Conservation (phyloP, 2,888 invertebrate genomes). For the Homarus gammarus region DNA sequence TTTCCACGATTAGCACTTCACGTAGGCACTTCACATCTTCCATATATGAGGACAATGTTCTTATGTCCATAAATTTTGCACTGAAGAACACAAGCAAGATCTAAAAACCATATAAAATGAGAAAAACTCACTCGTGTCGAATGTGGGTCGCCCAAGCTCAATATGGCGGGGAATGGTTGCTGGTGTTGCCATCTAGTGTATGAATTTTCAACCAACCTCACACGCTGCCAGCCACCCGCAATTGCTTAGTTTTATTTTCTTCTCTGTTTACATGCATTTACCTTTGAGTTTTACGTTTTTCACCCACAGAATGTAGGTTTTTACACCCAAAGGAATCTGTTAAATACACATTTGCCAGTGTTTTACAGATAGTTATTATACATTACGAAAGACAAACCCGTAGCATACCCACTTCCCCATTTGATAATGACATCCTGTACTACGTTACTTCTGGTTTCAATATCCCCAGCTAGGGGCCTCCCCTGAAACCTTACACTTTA, state of each 20-base stretch:
- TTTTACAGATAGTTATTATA: not conserved
- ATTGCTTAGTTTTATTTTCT: slow-evolving; percentile 54
- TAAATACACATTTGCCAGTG: not conserved
- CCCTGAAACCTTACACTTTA: slow-evolving; percentile 38
- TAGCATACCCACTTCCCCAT: slow-evolving; percentile 49
- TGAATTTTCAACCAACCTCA: slow-evolving; percentile 64
- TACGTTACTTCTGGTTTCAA: slow-evolving; percentile 55
- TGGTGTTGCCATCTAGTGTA: slow-evolving; percentile 71
- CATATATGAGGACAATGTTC: slow-evolving; percentile 45
- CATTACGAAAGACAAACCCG: slow-evolving; percentile 30
- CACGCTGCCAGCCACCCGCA: slow-evolving; percentile 61
- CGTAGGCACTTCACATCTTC: slow-evolving; percentile 36
- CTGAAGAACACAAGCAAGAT: slow-evolving; percentile 57
- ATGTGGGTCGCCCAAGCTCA: slow-evolving; percentile 67
- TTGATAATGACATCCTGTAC: slow-evolving; percentile 69
- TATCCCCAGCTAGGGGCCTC: slow-evolving; percentile 36
- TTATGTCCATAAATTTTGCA: slow-evolving; percentile 57
- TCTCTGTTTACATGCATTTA: slow-evolving; percentile 48
- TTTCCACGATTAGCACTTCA: slow-evolving; percentile 48
- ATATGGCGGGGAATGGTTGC: slow-evolving; percentile 69
- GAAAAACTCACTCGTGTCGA: slow-evolving; percentile 68
- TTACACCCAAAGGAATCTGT: not conserved
- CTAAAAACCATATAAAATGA: slow-evolving; percentile 63
- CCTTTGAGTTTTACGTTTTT: not conserved
- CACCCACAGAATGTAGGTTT: not conserved